Evolutionary conservation across 2,888 invertebrate genomes (phyloP), one percentile per base, ranked within the genome.

Genomic region (Cylloceria caligata): DNA sequence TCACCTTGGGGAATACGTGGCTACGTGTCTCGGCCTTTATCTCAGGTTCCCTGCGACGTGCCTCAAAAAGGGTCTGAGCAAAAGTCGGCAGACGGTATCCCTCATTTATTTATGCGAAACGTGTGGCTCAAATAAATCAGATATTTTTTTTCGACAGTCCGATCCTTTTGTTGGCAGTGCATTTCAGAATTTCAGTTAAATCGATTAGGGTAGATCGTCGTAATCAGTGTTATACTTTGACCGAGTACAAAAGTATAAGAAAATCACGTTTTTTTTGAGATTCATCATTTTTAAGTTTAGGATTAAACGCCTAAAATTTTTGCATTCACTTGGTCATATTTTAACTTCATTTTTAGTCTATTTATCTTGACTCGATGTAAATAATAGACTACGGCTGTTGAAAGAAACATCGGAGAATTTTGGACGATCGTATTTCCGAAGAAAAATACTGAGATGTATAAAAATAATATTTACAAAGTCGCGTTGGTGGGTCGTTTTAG

Each of bases 401-500:
- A 57, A 57, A 39, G 16, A 39, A 69, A 55, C 4, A 16, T 49
- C 11, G 24, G n/a, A 73, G 57, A 49, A 73, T 65, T 24, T 7
- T 27, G 13, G 47, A 45, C 45, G 55, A 36, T 42, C 11, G 24
- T 34, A 55, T 57, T 6, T 24, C 21, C 4, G 19, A 11, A 73
- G 47, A 73, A 79, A 79, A 79, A 68, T 67, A 67, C 67, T 60
- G 72, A 67, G 73, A 60, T 67, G 79, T 30, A 73, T 67, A 68
- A 73, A 79, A 79, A 79, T 81, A 81, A 81, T 72, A 74, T 65
- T 60, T 24, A 47, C 27, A 77, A 77, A 72, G 81, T 81, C 67
- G 73, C 73, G 78, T 57, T 79, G 80, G 75, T 77, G 64, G 73
- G 81, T 82, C 77, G 86, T 83, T 86, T 86, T 86, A 85, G 82